Evolutionary conservation across 2,888 invertebrate species (phyloP), one percentile per base, ranked within the genome.

Genomic region (Chamaedrilus cognettii): DNA sequence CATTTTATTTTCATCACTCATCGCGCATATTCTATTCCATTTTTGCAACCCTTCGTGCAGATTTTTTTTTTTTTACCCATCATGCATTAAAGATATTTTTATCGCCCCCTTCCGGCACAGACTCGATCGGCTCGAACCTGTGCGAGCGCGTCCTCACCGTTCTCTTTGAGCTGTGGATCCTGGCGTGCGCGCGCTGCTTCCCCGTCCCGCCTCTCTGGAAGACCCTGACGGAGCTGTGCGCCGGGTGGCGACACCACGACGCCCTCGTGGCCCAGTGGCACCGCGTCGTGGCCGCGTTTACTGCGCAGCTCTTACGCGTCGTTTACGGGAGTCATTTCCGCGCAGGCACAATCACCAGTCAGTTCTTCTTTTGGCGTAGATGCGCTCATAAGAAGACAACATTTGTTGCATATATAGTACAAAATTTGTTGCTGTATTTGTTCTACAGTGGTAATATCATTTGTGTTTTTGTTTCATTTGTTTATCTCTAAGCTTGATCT

Each of bases 141-240:
- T 95, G 96, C 82, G 95, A 96, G 83, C 87, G 97, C 42, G 94
- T 97, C 62, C 87, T 97, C 3, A 93, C 94, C 74, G 96, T 96
- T 42, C 87, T 97, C 64, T 93, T 97, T 83, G 94, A 96, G 86
- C 90, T 94, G 63, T 91, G 91, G 91, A 81, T 92, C 62, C 85
- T 90, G 59, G 90, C 91, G 2, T 91, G 91, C 78, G 87, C 88
- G 62, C 87, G 58, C 1, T 94, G 93, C 80, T 97, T 97, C 85
- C 97, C 97, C 0, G 91, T 95, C 2, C 97, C 97, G 4, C 92
- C 95, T 1, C 86, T 96, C 73, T 97, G 96, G 96, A 94, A 95
- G 82, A 96, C 96, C 0, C 86, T 97, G 71, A 88, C 93, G 76
- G 94, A 95, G 85, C 92, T 94, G 78, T 95, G 95, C 83, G 88